Base-by-base conservation (phyloP, 2,113 vertebrate genomes). In the Erythrolamprus reginae region DNA sequence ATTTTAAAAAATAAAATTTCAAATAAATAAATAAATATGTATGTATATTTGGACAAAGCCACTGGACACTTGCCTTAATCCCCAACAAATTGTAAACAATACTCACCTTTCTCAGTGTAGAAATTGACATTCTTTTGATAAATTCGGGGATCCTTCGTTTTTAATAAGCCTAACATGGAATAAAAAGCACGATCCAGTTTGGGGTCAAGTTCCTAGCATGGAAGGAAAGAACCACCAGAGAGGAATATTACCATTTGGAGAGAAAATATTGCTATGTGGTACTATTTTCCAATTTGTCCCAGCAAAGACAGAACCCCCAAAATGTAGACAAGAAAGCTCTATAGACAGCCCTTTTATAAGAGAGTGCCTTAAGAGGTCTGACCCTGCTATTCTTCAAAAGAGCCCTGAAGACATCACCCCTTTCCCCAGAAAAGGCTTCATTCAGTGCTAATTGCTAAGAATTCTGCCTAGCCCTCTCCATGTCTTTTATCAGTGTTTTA, bases 131-230 rank as follows among this genome's bases (percentile, higher is more conserved):
- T 97, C 33, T 93, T 83, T 94, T 97, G 97, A 84, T 99, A 99
- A 92, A 99, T 98, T 48, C 97, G 95, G 1, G 98, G 98, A 87
- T 99, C 98, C 90, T 97, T 98, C 92, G 98, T 98, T 96, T 99
- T 99, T 70, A 99, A 92, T 90, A 98, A 95, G 0, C 98, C 99
- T 87, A 99, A 87, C 0, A 98, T 99, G 58, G 97, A 96, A 93
- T 98, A 99, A 89, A 99, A 99, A 52, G 98, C 98, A 7, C 96
- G 95, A 45, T 99, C 98, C 38, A 97, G 83, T 53, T 94, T 95
- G 21, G 98, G 97, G 91, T 98, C 98, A 90, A 98, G 95, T n/a
- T 97, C 97, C 98, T 99, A 90, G 48, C 50, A 52, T 4, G 84
- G 26, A 52, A 88, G 82, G 5, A 28, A 47, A 48, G 28, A 6